Evolutionary conservation across 2,113 vertebrate genomes (phyloP).

Genomic region (Vireo altiloquus): DNA sequence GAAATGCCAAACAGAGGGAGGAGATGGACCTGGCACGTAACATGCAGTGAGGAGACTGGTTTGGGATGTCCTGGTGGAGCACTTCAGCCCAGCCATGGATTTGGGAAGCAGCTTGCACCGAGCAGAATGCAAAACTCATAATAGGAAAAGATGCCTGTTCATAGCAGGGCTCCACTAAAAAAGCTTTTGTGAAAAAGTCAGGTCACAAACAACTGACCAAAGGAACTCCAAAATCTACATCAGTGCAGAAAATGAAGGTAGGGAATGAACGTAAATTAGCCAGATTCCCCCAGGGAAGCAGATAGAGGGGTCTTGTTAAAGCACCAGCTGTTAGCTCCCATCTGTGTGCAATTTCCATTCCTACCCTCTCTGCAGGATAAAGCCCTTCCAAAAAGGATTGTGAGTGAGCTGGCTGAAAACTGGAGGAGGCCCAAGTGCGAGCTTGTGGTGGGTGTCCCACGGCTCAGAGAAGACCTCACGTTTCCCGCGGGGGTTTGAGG

Average conservation of each 20-base stretch:
- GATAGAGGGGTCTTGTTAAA: not conserved
- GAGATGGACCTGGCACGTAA: not conserved
- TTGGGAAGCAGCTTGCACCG: not conserved
- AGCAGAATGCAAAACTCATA: not conserved
- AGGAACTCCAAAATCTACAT: not conserved
- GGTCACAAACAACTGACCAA: not conserved
- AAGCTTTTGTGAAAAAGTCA: not conserved
- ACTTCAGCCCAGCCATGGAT: not conserved
- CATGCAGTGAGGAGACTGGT: not conserved
- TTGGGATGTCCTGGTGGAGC: not conserved
- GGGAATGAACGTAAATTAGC: not conserved
- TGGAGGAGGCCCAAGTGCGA: conserved; percentile 5
- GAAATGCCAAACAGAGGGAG: not conserved
- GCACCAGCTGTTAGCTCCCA: conserved; percentile 19
- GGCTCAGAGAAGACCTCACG: not conserved
- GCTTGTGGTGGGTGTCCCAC: conserved; percentile 30
- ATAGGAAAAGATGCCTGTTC: not conserved
- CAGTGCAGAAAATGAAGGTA: not conserved
- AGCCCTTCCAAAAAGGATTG: not conserved
- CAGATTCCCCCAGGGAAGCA: not conserved
- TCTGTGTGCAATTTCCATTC: conserved; percentile 20
- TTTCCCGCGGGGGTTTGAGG: conserved; percentile 29
- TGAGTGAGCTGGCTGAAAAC: not conserved
- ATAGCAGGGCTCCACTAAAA: not conserved
- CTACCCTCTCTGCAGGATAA: not conserved